Evolutionary conservation across 2,113 vertebrate genomes (phyloP).

Genomic region (Podarcis cretensis): DNA sequence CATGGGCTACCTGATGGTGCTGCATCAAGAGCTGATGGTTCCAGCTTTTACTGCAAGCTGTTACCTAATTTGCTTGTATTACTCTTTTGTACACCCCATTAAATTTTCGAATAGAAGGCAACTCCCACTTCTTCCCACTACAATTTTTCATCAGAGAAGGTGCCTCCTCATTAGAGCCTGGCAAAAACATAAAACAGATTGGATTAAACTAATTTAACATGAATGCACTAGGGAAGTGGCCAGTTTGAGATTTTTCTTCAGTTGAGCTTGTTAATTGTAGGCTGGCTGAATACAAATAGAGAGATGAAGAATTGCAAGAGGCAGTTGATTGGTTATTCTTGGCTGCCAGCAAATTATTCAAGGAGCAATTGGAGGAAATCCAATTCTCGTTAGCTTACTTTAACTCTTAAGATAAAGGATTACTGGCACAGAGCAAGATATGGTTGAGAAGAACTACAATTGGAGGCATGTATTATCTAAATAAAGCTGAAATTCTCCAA

Average conservation of each 20-base stretch:
- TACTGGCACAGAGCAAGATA: constrained; percentile 25
- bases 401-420: background rate
- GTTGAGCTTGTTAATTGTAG: constrained; percentile 51
- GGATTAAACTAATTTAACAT: constrained; percentile 41
- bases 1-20: background rate
- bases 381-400: constrained; percentile 27
- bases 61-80: background rate
- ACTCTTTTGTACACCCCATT: background rate
- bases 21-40: background rate
- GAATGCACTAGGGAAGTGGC: constrained; percentile 39
- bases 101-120: constrained; percentile 27
- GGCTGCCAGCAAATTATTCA: constrained; percentile 22
- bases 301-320: background rate
- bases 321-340: constrained; percentile 36
- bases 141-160: constrained; percentile 18
- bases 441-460: background rate
- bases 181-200: constrained; percentile 44
- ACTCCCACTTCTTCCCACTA: constrained; percentile 38
- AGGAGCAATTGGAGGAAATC: background rate
- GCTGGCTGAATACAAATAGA: constrained; percentile 42
- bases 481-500: constrained; percentile 17
- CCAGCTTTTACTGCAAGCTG: background rate
- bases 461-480: background rate
- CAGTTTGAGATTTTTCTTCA: constrained; percentile 33
- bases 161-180: constrained; percentile 34